phyloP scores from a whole-genome alignment of 1,140 invertebrate species.

The Drosophila sucinea region DNA sequence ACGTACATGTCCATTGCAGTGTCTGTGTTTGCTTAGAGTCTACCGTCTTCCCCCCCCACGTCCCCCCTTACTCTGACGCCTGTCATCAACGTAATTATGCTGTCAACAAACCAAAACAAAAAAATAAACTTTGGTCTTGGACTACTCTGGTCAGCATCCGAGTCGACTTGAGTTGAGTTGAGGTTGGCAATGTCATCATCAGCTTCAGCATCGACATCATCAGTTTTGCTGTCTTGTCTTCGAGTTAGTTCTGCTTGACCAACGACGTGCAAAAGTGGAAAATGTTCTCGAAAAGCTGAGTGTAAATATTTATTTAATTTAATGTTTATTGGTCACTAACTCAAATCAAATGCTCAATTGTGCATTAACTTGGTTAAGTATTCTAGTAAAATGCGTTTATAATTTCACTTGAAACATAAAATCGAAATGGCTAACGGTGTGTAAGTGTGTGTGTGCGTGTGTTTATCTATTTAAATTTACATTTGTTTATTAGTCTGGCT shows the following conservation, averaged over 20 bases:
- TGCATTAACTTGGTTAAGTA: conserved; percentile 66
- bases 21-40: conserved; percentile 57
- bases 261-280: conserved; percentile 65
- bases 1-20: conserved; percentile 40
- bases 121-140: conserved; percentile 34
- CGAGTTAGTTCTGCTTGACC: conserved; percentile 18
- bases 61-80: conserved; percentile 21
- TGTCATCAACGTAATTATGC: conserved; percentile 77
- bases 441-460: conserved; percentile 12
- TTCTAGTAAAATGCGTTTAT: conserved; percentile 25
- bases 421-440: not conserved
- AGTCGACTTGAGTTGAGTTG: conserved; percentile 11
- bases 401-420: conserved; percentile 22
- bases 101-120: conserved; percentile 64
- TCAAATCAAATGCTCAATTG: conserved; percentile 65
- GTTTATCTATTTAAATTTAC: conserved; percentile 37
- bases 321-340: conserved; percentile 65
- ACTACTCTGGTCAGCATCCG: conserved; percentile 18
- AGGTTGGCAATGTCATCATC: conserved; percentile 3
- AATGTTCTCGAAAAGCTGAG: conserved; percentile 56
- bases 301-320: conserved; percentile 63
- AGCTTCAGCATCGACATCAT: conserved; percentile 45
- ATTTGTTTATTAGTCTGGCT: not conserved
- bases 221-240: conserved; percentile 52
- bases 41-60: not conserved